A percentile compares a stretch with the other conserved stretches of the same genome.
Evolutionary conservation across 1,140 invertebrate genomes (phyloP).

Genomic region (Lycorma delicatula): DNA sequence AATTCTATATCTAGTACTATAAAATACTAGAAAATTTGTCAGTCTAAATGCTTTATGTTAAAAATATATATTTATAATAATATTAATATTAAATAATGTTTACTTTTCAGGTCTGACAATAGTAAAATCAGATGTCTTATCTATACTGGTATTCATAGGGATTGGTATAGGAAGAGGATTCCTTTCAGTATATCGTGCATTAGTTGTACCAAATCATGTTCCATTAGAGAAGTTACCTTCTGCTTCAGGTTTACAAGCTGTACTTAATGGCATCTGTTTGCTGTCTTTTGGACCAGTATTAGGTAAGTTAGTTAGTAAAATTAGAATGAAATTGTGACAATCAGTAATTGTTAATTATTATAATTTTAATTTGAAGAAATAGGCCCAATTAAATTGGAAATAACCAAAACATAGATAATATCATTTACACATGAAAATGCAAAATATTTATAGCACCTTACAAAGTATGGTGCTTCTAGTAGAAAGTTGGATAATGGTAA

Average conservation of each 20-base stretch:
- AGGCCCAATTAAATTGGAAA: no score
- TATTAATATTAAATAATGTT: no score
- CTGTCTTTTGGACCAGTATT: constrained; percentile 49
- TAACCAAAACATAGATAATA: no score
- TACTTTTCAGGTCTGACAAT: constrained; percentile 41
- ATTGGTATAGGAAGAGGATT: constrained; percentile 59
- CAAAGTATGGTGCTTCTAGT: no score
- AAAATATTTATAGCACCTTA: no score
- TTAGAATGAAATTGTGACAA: no score
- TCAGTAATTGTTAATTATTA: no score
- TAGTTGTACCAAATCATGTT: constrained; percentile 58
- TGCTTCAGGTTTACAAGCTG: constrained; percentile 54
- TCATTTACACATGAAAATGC: no score
- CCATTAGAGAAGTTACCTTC: constrained; percentile 52
- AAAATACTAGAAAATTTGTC: constrained; percentile 4
- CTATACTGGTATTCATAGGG: constrained; percentile 39
- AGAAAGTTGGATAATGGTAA: no score
- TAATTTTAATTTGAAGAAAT: no score
- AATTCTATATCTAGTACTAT: background rate
- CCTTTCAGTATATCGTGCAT: constrained; percentile 55
- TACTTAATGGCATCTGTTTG: constrained; percentile 44
- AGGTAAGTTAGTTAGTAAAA: constrained; percentile 47
- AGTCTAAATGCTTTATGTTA: background rate
- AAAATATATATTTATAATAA: no score
- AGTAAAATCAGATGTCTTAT: constrained; percentile 24